A percentile compares a stretch with the other conserved stretches of the same genome.
phyloP scores from a whole-genome alignment of 2,888 invertebrate genomes.

The Macrophya annulata region DNA sequence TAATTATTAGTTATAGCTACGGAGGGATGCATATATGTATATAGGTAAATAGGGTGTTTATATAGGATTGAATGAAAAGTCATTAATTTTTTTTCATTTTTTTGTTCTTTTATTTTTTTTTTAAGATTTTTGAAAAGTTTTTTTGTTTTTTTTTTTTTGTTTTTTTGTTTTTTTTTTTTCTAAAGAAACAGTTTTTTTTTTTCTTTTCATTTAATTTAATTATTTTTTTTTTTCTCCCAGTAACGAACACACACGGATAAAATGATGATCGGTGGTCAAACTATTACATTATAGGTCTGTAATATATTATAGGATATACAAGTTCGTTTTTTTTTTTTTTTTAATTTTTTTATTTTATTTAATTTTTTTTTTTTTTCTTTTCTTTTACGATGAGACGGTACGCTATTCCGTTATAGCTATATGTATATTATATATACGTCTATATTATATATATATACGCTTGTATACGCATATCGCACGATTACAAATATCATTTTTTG shows the following conservation, averaged over 20 bases:
- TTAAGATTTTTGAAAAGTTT: background rate
- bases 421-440: conserved; percentile 4
- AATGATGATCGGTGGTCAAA: conserved; percentile 5
- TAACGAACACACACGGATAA: background rate
- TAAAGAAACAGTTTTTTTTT: background rate
- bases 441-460: background rate
- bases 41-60: too few species aligned
- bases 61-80: background rate
- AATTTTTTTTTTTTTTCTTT: background rate
- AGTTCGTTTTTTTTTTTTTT: background rate
- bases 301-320: background rate
- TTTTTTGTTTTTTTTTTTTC: background rate
- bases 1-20: too few species aligned
- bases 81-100: too few species aligned
- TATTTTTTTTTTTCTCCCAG: background rate
- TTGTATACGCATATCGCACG: background rate
- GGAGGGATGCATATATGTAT: background rate
- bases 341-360: background rate
- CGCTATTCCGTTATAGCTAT: background rate
- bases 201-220: background rate
- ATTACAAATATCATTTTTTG: background rate
- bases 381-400: background rate
- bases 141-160: background rate
- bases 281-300: background rate
- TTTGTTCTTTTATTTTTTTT: background rate